Conservation (phyloP, 2,888 invertebrate genomes). For the Rhagium mordax region DNA sequence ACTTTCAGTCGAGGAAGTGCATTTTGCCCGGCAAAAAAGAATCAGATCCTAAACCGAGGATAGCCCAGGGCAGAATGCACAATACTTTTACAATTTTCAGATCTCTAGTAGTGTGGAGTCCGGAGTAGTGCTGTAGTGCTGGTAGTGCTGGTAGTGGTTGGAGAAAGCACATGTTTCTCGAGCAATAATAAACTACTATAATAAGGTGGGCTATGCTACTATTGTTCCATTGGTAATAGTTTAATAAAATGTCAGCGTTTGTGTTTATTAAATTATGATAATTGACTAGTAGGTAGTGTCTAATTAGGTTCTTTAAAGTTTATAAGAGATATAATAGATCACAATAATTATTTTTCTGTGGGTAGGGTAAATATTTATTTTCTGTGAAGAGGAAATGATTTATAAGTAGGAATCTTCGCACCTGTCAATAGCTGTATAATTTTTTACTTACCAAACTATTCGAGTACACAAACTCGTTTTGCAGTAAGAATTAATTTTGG, state of each 20-base stretch:
- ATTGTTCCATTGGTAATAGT: conserved; percentile 1
- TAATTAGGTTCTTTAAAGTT: no score
- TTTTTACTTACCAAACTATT: no score
- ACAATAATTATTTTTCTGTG: no score
- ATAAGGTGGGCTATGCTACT: conserved; percentile 37
- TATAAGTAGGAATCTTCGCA: no score
- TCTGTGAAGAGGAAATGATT: no score
- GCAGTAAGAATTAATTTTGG: no score
- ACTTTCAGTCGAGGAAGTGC: conserved; percentile 34
- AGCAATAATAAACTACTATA: conserved; percentile 27
- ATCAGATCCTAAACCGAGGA: conserved; percentile 21
- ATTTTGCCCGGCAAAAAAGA: conserved; percentile 15
- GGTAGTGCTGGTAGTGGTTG: conserved; percentile 27
- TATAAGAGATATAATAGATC: no score
- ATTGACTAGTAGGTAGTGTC: no score
- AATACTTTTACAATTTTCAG: conserved; percentile 27
- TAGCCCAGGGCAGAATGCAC: conserved; percentile 39
- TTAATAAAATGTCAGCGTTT: neutral
- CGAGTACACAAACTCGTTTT: no score
- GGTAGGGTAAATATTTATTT: no score
- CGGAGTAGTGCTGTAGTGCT: conserved; percentile 25
- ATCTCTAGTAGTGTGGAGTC: conserved; percentile 30
- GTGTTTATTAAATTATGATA: neutral
- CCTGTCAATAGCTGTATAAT: no score
- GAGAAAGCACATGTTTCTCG: conserved; percentile 43